These are phyloP conservation scores for Microcebus griseorufus DNA, from an alignment of 2,113 vertebrate genomes.

Conservation along the genomic window DNA sequence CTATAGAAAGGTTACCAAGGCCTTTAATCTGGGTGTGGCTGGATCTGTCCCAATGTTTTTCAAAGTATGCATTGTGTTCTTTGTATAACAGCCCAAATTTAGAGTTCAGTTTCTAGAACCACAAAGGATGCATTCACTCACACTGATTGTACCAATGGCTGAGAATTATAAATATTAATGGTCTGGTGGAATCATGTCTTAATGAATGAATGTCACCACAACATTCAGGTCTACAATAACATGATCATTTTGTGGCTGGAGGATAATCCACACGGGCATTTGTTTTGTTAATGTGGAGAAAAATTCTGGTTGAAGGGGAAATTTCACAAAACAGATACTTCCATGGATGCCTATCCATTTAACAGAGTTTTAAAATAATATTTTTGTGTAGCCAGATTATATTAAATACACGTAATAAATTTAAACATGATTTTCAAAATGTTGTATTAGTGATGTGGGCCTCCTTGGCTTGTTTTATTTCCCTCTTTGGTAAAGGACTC, in stretches of 20 bases:
- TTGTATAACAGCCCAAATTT: background rate
- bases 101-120: background rate
- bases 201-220: background rate
- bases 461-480: background rate
- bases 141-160: background rate
- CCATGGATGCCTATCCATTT: background rate
- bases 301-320: background rate
- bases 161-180: background rate
- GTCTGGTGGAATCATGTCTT: background rate
- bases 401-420: background rate
- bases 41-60: background rate
- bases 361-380: background rate
- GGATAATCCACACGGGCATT: background rate
- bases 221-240: background rate
- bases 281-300: background rate
- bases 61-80: conserved; percentile 8
- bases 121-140: background rate
- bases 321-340: background rate
- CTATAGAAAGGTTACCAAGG: background rate
- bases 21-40: background rate
- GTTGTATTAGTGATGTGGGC: background rate
- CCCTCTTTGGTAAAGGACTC: background rate
- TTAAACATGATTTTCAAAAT: conserved; percentile 23
- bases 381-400: background rate
- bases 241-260: background rate